Percentiles rank a stretch among this genome's conserved stretches.
Evolutionary conservation across 2,888 invertebrate species (phyloP).

Genomic region (Patella ulyssiponensis): DNA sequence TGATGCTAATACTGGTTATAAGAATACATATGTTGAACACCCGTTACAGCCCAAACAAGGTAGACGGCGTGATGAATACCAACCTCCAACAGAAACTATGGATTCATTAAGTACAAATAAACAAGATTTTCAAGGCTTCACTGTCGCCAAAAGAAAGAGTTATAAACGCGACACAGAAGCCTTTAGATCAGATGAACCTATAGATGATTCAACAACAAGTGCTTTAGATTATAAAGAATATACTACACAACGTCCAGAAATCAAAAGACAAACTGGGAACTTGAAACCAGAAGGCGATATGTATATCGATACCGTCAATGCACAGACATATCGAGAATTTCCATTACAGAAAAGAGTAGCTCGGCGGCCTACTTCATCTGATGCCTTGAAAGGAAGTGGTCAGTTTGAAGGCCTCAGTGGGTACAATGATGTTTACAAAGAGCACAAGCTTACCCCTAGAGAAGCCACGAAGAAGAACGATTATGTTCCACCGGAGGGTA

Average conservation of each 20-base stretch:
- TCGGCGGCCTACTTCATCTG: not conserved
- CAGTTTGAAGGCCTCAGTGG: conserved; percentile 61
- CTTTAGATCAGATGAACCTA: conserved; percentile 56
- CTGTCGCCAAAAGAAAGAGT: conserved; percentile 40
- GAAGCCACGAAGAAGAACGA: not conserved
- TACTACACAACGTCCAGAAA: too few relatives aligned
- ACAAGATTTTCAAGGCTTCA: conserved; percentile 47
- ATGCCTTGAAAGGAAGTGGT: conserved; percentile 52
- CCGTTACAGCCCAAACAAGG: conserved; percentile 51
- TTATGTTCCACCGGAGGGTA: conserved; percentile 10
- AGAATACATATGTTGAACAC: conserved; percentile 64
- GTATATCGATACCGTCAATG: too few relatives aligned
- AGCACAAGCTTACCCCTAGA: not conserved
- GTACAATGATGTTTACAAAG: conserved; percentile 39
- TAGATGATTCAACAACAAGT: conserved; percentile 62
- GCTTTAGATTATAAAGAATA: conserved; percentile 44
- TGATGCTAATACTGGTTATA: conserved; percentile 64
- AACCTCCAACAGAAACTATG: conserved; percentile 49
- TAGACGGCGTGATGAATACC: not conserved
- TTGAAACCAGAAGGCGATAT: too few relatives aligned
- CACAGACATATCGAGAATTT: conserved; percentile 26
- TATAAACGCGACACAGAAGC: conserved; percentile 55
- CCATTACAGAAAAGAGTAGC: conserved; percentile 40
- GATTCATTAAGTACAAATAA: conserved; percentile 54
- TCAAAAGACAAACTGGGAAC: too few relatives aligned